Conservation (phyloP, 2,113 vertebrate species). For the Chaetura pelagica region DNA sequence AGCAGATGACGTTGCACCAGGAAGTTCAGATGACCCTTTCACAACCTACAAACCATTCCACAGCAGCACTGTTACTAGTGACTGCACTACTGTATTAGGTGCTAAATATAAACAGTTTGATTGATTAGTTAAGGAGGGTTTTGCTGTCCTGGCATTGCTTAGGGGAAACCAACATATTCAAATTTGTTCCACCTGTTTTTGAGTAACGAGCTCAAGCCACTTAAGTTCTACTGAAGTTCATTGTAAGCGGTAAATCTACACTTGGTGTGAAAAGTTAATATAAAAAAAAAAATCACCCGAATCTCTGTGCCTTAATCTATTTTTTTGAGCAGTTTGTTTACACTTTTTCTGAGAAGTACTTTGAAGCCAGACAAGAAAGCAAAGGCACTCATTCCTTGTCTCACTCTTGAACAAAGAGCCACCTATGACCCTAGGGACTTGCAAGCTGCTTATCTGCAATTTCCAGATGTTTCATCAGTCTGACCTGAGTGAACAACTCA, state of each 20-base stretch:
- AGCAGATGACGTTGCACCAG: background rate
- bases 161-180: background rate
- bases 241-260: background rate
- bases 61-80: background rate
- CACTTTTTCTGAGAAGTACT: background rate
- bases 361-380: background rate
- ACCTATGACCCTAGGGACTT: background rate
- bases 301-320: background rate
- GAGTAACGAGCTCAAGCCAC: background rate
- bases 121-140: background rate
- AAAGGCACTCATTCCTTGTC: background rate
- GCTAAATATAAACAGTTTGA: background rate
- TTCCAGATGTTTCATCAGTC: background rate
- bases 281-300: background rate
- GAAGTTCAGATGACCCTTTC: background rate
- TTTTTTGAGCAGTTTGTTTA: background rate
- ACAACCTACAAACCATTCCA: background rate
- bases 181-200: background rate
- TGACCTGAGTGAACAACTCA: background rate
- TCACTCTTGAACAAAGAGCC: background rate
- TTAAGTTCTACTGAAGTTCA: background rate
- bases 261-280: background rate
- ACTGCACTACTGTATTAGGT: background rate
- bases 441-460: background rate
- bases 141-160: rapidly evolving